phyloP scores from a whole-genome alignment of 2,113 vertebrate genomes.

The Regulus satrapa region DNA sequence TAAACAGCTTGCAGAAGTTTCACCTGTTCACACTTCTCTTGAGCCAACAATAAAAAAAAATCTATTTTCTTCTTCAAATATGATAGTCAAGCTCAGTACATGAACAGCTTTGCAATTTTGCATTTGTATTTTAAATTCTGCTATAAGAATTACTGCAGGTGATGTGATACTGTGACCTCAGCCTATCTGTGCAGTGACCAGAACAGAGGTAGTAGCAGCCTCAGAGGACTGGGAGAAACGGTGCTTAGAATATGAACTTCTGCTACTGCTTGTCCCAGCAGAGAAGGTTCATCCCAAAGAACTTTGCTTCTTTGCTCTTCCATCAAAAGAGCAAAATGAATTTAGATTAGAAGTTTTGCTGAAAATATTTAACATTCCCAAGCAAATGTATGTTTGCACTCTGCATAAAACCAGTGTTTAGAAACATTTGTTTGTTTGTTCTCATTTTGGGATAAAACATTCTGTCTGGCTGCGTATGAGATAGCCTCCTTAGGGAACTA shows the following conservation, averaged over 20 bases:
- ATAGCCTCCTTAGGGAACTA: background rate
- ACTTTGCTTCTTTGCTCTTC: background rate
- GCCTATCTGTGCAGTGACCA: background rate
- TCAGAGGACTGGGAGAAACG: background rate
- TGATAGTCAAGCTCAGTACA: fast-evolving
- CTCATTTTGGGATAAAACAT: background rate
- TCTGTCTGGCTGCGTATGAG: background rate
- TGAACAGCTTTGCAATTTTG: background rate
- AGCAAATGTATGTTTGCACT: background rate
- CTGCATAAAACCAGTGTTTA: background rate
- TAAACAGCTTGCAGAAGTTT: background rate
- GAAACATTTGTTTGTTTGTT: background rate
- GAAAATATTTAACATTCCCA: background rate
- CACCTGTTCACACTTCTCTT: background rate
- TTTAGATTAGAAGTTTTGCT: background rate
- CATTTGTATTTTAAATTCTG: background rate
- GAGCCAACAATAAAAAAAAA: background rate
- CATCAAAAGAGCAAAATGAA: background rate
- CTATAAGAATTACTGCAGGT: background rate
- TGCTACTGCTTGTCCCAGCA: background rate
- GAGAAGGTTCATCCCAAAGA: background rate
- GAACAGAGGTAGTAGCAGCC: background rate
- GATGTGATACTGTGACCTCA: background rate
- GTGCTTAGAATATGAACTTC: background rate
- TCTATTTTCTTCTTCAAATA: background rate